Evolutionary conservation across 2,797 vertebrate genomes (phyloP).

Genomic region (Microctenopoma lineatum): DNA sequence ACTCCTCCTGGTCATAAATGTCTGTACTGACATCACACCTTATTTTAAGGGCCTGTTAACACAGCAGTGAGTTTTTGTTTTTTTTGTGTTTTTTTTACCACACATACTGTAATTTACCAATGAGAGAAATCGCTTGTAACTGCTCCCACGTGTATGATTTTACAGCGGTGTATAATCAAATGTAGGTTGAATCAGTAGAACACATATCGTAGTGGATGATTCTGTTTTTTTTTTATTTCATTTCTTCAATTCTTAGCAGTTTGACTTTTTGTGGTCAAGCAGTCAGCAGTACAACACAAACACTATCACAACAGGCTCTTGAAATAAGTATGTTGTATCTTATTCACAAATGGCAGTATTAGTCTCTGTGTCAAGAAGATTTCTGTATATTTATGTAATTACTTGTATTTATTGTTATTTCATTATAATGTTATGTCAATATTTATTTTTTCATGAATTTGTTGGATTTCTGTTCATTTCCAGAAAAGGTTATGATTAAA

Average conservation of each 20-base stretch:
- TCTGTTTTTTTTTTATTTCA: constrained; percentile 18
- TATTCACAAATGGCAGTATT: constrained; percentile 88
- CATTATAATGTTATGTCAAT: constrained; percentile 87
- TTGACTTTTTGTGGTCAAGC: constrained; percentile 36
- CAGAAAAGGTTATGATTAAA: constrained; percentile 88
- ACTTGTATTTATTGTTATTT: constrained; percentile 97
- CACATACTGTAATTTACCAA: constrained; percentile 61
- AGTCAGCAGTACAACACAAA: constrained; percentile 54
- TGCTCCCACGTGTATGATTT: constrained; percentile 58
- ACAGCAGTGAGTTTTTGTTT: constrained; percentile 56
- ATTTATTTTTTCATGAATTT: constrained; percentile 93
- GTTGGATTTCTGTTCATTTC: constrained; percentile 87
- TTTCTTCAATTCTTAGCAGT: constrained; percentile 38
- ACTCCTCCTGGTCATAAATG: constrained; percentile 75
- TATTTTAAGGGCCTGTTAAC: constrained; percentile 83
- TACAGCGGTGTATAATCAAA: constrained; percentile 34
- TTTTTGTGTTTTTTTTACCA: constrained; percentile 41
- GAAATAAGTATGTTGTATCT: constrained; percentile 77
- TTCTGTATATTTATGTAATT: constrained; percentile 96
- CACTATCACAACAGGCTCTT: constrained; percentile 75
- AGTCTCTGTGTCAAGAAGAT: constrained; percentile 87
- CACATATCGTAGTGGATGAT: constrained; percentile 12
- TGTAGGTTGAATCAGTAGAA: constrained; percentile 30
- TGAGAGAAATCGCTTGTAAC: constrained; percentile 55
- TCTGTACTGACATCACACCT: constrained; percentile 76